A percentile compares a stretch with the other conserved stretches of the same genome.
These are phyloP conservation scores for Pheosia tremula DNA, from an alignment of 2,888 invertebrate species.

Conservation along the genomic window DNA sequence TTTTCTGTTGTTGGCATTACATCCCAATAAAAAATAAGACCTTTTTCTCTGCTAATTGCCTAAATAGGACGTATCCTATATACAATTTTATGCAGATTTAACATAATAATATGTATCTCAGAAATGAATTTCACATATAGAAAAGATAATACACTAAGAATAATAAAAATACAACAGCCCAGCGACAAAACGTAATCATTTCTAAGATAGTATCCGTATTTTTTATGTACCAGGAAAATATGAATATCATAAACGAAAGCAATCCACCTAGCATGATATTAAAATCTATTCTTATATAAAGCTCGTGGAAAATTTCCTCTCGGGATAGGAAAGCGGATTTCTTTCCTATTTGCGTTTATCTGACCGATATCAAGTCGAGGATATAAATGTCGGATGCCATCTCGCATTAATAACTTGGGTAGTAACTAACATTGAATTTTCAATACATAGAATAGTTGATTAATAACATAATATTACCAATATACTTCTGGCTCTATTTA, in stretches of 20 bases:
- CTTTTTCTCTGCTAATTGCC: too few species aligned
- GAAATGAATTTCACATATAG: too few species aligned
- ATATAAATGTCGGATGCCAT: background rate
- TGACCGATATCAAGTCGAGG: background rate
- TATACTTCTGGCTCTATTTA: too few species aligned
- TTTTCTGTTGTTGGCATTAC: too few species aligned
- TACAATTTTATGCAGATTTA: too few species aligned
- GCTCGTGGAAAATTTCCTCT: conserved; percentile 22
- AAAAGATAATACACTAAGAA: background rate
- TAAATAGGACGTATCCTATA: too few species aligned
- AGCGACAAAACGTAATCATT: background rate
- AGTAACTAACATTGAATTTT: too few species aligned
- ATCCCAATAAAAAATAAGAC: too few species aligned
- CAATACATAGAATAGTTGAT: too few species aligned
- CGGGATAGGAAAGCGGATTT: conserved; percentile 24
- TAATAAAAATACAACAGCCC: conserved; percentile 5
- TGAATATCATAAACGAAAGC: conserved; percentile 11
- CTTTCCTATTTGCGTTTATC: conserved; percentile 33
- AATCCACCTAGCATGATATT: conserved; percentile 21
- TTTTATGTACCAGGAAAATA: background rate
- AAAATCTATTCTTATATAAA: conserved; percentile 22
- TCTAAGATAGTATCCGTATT: background rate
- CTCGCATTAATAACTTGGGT: background rate
- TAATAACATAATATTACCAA: too few species aligned
- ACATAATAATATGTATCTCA: too few species aligned